Conservation (phyloP, 2,888 invertebrate species). For the Athalia rosae region DNA sequence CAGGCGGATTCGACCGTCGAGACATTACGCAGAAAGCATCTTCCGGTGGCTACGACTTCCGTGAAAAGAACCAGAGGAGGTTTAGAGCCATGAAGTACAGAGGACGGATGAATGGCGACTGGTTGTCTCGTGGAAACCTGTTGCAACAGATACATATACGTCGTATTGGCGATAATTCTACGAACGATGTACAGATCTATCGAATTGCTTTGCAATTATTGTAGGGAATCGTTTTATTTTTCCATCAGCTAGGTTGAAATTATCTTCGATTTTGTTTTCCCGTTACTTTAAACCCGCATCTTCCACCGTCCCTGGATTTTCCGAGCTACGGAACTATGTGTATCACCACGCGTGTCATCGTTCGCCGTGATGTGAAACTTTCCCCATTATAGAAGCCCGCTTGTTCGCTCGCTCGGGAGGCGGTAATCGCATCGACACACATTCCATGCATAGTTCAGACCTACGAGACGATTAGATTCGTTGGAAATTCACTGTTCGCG, state of each 20-base stretch:
- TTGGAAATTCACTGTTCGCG: slow-evolving; percentile 12
- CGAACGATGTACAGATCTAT: too few species aligned
- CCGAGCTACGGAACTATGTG: not conserved
- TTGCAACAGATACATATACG: slow-evolving; percentile 56
- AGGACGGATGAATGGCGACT: slow-evolving; percentile 90
- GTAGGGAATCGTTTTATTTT: too few species aligned
- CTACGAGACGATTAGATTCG: not conserved
- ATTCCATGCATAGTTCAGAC: slow-evolving; percentile 23
- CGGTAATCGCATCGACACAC: not conserved
- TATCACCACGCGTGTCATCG: slow-evolving; percentile 7
- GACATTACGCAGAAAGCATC: slow-evolving; percentile 86
- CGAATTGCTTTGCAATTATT: too few species aligned
- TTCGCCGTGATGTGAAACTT: slow-evolving; percentile 20
- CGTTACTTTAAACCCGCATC: not conserved
- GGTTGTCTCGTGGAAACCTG: slow-evolving; percentile 80
- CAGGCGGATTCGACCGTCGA: slow-evolving; percentile 88
- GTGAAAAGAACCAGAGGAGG: slow-evolving; percentile 87
- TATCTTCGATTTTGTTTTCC: not conserved
- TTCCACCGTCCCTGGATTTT: slow-evolving; percentile 9
- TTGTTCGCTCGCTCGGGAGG: too few species aligned
- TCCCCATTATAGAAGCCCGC: slow-evolving; percentile 23
- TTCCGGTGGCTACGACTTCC: slow-evolving; percentile 90
- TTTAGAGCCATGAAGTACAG: slow-evolving; percentile 82
- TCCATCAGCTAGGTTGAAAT: too few species aligned
- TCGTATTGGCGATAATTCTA: too few species aligned